A percentile compares a stretch with the other conserved stretches of the same genome.
Conservation (phyloP, 2,797 vertebrate genomes). For the Lycodopsis pacificus region DNA sequence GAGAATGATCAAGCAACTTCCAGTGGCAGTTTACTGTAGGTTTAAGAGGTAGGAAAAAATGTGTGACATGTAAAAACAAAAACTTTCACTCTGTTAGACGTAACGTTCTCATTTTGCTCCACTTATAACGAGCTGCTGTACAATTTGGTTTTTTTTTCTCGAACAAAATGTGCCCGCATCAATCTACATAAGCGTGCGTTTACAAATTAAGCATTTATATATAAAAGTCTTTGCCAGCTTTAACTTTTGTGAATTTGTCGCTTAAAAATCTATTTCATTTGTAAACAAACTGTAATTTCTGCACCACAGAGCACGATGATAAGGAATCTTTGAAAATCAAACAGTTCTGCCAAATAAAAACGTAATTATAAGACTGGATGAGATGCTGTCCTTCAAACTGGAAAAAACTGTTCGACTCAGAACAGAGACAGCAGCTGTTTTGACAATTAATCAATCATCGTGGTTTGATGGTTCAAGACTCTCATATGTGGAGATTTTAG, state of each 20-base stretch:
- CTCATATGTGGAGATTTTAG: neutral
- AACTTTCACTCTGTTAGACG: conserved; percentile 17
- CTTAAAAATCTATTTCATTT: conserved; percentile 21
- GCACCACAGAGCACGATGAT: conserved; percentile 19
- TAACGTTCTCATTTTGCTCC: conserved; percentile 18
- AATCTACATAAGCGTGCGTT: conserved; percentile 26
- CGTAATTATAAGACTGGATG: neutral
- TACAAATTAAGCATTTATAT: conserved; percentile 47
- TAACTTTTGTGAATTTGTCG: conserved; percentile 15
- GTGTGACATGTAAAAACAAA: conserved; percentile 25
- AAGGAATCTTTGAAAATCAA: conserved; percentile 4
- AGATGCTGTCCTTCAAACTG: neutral
- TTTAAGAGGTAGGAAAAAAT: conserved; percentile 22
- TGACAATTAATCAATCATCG: neutral
- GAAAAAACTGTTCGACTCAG: neutral
- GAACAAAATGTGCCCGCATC: conserved; percentile 43
- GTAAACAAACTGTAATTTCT: conserved; percentile 48
- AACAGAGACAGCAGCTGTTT: neutral
- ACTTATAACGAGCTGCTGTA: conserved; percentile 30
- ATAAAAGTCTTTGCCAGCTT: conserved; percentile 29
- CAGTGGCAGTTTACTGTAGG: conserved; percentile 38
- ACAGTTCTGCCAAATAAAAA: neutral
- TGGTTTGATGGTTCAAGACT: neutral
- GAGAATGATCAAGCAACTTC: conserved; percentile 18
- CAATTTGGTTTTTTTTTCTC: conserved; percentile 12